phyloP scores from a whole-genome alignment of 2,797 vertebrate genomes.

The Champsocephalus esox region DNA sequence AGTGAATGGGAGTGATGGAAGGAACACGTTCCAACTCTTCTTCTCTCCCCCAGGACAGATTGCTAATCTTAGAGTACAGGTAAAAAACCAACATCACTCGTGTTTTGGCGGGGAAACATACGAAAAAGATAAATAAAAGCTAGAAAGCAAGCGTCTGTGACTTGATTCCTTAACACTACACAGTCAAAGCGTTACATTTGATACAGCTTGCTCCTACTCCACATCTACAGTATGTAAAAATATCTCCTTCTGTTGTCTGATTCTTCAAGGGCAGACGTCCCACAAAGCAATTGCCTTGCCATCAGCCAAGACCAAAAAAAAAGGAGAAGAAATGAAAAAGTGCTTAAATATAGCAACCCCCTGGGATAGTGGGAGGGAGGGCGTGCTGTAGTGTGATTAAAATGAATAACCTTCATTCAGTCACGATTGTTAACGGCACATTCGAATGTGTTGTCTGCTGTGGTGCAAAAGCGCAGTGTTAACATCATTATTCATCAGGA shows the following conservation, averaged over 20 bases:
- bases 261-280: conserved; percentile 80
- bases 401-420: conserved; percentile 82
- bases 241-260: conserved; percentile 78
- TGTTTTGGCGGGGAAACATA: conserved; percentile 44
- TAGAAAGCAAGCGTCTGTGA: conserved; percentile 24
- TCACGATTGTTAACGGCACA: conserved; percentile 68
- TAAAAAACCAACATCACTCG: conserved; percentile 57
- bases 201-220: conserved; percentile 55
- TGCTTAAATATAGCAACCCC: conserved; percentile 83
- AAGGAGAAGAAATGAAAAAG: conserved; percentile 75
- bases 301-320: conserved; percentile 76
- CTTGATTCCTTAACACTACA: conserved; percentile 55
- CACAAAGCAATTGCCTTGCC: conserved; percentile 76
- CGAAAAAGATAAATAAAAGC: conserved; percentile 28
- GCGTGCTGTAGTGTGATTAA: conserved; percentile 79
- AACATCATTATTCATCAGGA: conserved; percentile 65
- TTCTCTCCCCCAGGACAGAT: conserved; percentile 59
- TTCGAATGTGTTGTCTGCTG: conserved; percentile 43
- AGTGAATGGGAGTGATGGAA: conserved; percentile 68
- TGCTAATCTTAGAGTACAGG: conserved; percentile 58
- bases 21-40: conserved; percentile 55
- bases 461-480: conserved; percentile 49
- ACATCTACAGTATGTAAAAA: conserved; percentile 73
- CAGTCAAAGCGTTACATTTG: conserved; percentile 50
- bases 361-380: conserved; percentile 71